Conservation (phyloP, 2,797 vertebrate genomes). For the Allobates femoralis region DNA sequence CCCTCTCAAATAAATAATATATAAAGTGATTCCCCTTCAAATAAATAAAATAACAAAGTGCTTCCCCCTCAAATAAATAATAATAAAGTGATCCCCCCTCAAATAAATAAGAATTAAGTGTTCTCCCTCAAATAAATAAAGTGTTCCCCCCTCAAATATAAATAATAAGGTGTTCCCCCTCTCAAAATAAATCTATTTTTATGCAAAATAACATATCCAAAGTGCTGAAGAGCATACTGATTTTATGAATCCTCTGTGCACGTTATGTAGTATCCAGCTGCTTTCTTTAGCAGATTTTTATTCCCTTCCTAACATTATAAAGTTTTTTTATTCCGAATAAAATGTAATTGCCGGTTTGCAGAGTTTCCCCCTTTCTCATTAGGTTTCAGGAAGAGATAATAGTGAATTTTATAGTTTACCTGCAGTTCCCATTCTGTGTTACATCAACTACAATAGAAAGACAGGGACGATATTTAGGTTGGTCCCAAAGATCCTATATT, state of each 20-base stretch:
- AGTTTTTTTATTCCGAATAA: background rate
- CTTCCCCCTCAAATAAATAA: too few species aligned
- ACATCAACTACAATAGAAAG: background rate
- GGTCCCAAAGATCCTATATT: background rate
- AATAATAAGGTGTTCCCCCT: too few species aligned
- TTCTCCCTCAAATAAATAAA: too few species aligned
- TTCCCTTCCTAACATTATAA: too few species aligned
- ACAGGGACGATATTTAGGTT: background rate
- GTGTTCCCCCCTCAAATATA: too few species aligned
- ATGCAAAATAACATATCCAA: constrained; percentile 13
- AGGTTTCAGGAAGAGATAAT: background rate
- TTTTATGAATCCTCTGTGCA: background rate
- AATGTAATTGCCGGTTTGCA: background rate
- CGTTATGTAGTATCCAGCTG: background rate
- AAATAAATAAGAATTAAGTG: too few species aligned
- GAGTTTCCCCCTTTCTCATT: background rate
- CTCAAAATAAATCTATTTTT: too few species aligned
- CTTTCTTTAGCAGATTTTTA: background rate
- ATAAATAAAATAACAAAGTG: too few species aligned
- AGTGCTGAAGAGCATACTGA: background rate
- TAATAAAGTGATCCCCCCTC: too few species aligned
- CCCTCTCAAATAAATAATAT: too few species aligned
- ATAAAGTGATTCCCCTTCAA: too few species aligned
- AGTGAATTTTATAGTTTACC: constrained; percentile 14
- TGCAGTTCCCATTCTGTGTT: background rate